Base-by-base conservation (phyloP, 2,797 vertebrate genomes). In the Psittacula echo region DNA sequence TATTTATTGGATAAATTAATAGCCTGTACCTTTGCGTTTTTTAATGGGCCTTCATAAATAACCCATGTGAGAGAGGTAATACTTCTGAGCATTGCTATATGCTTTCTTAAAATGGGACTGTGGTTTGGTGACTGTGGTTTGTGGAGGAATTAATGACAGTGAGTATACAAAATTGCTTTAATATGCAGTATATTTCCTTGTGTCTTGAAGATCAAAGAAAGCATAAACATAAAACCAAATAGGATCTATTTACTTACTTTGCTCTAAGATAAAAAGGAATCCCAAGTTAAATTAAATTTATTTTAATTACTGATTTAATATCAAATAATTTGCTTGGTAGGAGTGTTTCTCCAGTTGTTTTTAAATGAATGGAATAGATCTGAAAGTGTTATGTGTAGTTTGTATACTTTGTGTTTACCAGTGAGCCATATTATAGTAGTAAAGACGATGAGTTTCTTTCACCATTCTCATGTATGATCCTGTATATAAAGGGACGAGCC, bases 221-320 rank as follows among this genome's bases (percentile, higher is more conserved):
- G 44, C 39, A 76, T 62, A 85, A 96, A 89, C 73, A 85, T 80
- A 84, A 75, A 89, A 83, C 93, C 74, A 95, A 95, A 93, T 89
- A 48, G 78, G 19, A 75, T 75, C 48, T 85, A 54, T 87, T 91
- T 93, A 75, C 66, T 93, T 94, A 79, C 70, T 94, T 97, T 5
- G 30, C 87, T 95, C 67, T 66, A 76, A 95, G 92, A 85, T 76
- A 89, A 83, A 89, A 80, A 87, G 11, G 60, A 89, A 72, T 96
- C 82, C 39, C 74, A 84, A 96, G 50, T 90, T 85, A 96, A 93
- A 96, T 93, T 93, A 91, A 91, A 54, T 87, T 93, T 95, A 76
- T 93, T 95, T 95, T 97, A 97, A 96, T 97, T 96, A 81, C 60
- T 95, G 61, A 93, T 89, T 94, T 94, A 85, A 91, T 93, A 80